phyloP scores from a whole-genome alignment of 2,888 invertebrate species.

The Plebejus melissa region DNA sequence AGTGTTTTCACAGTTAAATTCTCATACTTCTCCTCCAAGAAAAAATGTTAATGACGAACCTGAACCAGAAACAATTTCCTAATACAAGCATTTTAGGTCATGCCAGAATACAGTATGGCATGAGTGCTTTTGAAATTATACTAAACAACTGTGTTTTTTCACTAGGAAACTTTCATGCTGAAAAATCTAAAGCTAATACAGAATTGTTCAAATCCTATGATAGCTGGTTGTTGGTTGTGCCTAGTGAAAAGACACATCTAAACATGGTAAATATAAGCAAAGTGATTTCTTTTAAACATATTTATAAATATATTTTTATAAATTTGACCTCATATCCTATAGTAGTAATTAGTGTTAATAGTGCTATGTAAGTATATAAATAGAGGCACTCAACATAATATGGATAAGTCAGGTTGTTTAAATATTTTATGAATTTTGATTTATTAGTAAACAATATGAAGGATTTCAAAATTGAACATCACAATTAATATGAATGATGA shows the following conservation, averaged over 20 bases:
- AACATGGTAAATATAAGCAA: neutral
- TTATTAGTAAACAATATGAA: conserved; percentile 4
- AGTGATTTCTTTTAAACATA: conserved; percentile 17
- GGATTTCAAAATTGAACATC: neutral
- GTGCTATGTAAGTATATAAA: conserved; percentile 62
- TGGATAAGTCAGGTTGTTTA: conserved; percentile 49
- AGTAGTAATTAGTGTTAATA: conserved; percentile 42
- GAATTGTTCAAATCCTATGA: neutral
- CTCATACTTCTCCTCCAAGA: conserved; percentile 60
- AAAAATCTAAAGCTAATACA: neutral
- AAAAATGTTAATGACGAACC: conserved; percentile 66
- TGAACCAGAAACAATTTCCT: conserved; percentile 66
- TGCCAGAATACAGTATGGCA: conserved; percentile 40
- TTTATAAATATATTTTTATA: conserved; percentile 34
- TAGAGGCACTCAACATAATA: conserved; percentile 44
- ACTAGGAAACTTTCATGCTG: neutral
- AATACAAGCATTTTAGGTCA: conserved; percentile 57
- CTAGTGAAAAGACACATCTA: neutral
- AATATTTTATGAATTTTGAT: neutral
- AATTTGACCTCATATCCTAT: conserved; percentile 34
- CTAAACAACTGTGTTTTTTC: neutral
- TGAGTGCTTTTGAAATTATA: neutral
- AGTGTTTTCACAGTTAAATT: conserved; percentile 69
- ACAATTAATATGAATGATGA: neutral
- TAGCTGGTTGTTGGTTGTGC: neutral